phyloP scores from a whole-genome alignment of 2,113 vertebrate genomes.

The Geococcyx californianus region DNA sequence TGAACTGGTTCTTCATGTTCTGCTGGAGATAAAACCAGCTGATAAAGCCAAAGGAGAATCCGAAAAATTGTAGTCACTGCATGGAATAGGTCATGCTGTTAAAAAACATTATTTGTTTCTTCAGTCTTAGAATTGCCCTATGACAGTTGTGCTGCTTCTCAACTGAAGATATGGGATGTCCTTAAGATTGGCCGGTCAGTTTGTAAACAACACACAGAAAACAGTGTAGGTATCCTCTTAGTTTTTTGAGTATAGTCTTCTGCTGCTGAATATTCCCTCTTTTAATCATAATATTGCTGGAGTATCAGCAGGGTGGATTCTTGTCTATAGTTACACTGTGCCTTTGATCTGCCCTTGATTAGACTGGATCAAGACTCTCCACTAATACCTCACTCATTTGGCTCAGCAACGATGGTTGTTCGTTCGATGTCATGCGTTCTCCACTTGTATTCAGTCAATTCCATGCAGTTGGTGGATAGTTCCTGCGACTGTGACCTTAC shows the following conservation, averaged over 20 bases:
- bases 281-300: not conserved
- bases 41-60: not conserved
- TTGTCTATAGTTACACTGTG: not conserved
- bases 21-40: not conserved
- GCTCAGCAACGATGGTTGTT: not conserved
- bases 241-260: not conserved
- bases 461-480: not conserved
- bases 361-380: not conserved
- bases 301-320: not conserved
- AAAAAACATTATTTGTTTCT: not conserved
- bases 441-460: not conserved
- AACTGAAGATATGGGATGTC: not conserved
- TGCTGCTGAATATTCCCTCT: not conserved
- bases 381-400: not conserved
- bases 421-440: not conserved
- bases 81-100: not conserved
- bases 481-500: not conserved
- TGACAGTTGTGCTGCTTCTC: not conserved
- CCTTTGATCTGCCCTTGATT: not conserved
- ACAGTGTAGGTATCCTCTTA: not conserved
- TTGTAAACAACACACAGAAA: not conserved
- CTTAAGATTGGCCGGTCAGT: not conserved
- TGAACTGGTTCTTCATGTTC: not conserved
- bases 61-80: not conserved
- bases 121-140: not conserved